phyloP scores from a whole-genome alignment of 2,113 vertebrate species.

The Thalassoma bifasciatum region DNA sequence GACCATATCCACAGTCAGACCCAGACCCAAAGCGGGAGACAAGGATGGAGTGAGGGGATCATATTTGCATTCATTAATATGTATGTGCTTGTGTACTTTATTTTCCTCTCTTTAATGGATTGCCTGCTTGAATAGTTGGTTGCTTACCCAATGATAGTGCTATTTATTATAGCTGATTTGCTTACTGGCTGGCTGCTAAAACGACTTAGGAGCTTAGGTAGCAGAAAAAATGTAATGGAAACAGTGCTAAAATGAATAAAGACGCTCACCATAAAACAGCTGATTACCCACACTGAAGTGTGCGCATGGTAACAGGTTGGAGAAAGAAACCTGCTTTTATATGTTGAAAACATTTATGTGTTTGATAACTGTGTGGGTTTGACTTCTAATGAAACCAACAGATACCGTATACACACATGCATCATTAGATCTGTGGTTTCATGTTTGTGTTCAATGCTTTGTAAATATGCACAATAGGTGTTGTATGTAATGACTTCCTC shows the following conservation, averaged over 20 bases:
- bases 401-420: neutral
- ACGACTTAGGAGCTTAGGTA: neutral
- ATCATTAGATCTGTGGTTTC: conserved; percentile 2
- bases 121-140: conserved; percentile 66
- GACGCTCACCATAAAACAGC: neutral
- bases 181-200: conserved; percentile 38
- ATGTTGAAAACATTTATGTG: too few relatives aligned
- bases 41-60: conserved; percentile 60
- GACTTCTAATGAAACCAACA: conserved; percentile 20
- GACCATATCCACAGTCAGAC: conserved; percentile 61
- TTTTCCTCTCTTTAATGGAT: conserved; percentile 69
- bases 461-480: conserved; percentile 17
- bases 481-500: conserved; percentile 4
- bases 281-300: conserved; percentile 15
- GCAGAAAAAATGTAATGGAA: conserved; percentile 31
- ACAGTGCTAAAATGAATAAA: conserved; percentile 28
- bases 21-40: conserved; percentile 51
- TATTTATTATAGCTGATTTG: conserved; percentile 71
- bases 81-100: conserved; percentile 71
- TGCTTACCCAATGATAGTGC: conserved; percentile 59
- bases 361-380: neutral
- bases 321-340: neutral
- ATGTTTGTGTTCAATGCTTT: conserved; percentile 5
- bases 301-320: neutral
- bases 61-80: conserved; percentile 78